phyloP scores from a whole-genome alignment of 2,797 vertebrate species.

The Gadopsis marmoratus region DNA sequence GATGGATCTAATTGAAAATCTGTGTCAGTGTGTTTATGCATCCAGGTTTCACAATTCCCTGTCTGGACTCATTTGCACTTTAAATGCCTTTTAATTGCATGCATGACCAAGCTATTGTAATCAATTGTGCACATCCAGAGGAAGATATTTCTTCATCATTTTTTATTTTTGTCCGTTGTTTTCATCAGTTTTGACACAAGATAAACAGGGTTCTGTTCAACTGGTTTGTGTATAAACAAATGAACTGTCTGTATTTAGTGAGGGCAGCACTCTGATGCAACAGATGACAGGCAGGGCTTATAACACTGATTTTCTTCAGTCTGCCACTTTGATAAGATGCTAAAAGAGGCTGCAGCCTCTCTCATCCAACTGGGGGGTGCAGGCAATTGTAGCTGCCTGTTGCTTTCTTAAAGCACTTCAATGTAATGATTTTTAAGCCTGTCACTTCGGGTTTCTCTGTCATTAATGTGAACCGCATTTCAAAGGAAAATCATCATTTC shows the following conservation, averaged over 20 bases:
- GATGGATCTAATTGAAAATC: conserved; percentile 64
- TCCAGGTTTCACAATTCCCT: conserved; percentile 55
- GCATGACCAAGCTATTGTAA: conserved; percentile 57
- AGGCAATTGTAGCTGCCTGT: conserved; percentile 63
- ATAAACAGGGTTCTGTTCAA: conserved; percentile 32
- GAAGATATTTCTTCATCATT: conserved; percentile 29
- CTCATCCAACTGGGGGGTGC: conserved; percentile 70
- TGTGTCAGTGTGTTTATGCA: conserved; percentile 48
- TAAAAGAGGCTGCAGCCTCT: conserved; percentile 70
- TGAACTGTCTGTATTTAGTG: conserved; percentile 57
- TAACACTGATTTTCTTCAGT: conserved; percentile 81
- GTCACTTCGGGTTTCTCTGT: conserved; percentile 46
- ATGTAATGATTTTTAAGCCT: conserved; percentile 59
- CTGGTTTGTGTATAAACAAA: conserved; percentile 42
- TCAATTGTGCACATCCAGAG: conserved; percentile 44
- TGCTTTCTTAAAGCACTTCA: conserved; percentile 59
- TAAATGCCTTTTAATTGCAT: conserved; percentile 70
- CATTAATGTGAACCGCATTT: conserved; percentile 34
- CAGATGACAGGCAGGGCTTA: conserved; percentile 75
- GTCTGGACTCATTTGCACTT: conserved; percentile 69
- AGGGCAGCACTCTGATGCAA: conserved; percentile 62
- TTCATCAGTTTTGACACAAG: conserved; percentile 29
- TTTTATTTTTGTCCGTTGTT: conserved; percentile 27
- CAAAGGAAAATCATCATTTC: conserved; percentile 29
- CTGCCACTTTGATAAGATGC: conserved; percentile 81